These are phyloP conservation scores for Blomia tropicalis DNA, from an alignment of 2,888 invertebrate species.

Conservation along the genomic window DNA sequence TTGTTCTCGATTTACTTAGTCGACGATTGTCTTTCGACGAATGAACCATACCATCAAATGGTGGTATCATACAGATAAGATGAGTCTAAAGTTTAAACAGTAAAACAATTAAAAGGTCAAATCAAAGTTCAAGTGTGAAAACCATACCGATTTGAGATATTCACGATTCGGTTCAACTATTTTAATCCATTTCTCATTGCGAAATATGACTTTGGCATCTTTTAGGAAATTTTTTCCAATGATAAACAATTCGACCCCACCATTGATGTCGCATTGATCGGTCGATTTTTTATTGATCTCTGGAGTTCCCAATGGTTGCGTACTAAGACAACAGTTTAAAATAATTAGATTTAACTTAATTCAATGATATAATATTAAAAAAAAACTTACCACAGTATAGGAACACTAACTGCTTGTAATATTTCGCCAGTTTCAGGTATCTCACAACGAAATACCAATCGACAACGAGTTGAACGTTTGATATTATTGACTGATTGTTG, in stretches of 20 bases:
- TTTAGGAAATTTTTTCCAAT: slow-evolving; percentile 81
- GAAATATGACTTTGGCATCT: slow-evolving; percentile 68
- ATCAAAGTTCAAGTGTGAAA: neutral
- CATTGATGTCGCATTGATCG: slow-evolving; percentile 57
- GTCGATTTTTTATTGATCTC: slow-evolving; percentile 79
- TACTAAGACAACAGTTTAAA: slow-evolving; percentile 38
- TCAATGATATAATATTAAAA: slow-evolving; percentile 43
- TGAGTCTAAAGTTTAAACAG: slow-evolving; percentile 45
- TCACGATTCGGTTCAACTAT: slow-evolving; percentile 66
- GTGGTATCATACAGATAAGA: slow-evolving; percentile 67
- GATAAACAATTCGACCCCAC: slow-evolving; percentile 56
- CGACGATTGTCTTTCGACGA: neutral
- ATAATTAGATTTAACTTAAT: neutral
- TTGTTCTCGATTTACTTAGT: neutral
- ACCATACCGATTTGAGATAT: slow-evolving; percentile 59
- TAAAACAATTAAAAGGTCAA: neutral
- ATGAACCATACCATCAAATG: slow-evolving; percentile 23
- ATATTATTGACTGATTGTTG: slow-evolving; percentile 39
- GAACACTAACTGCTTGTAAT: slow-evolving; percentile 70
- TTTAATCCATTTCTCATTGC: slow-evolving; percentile 32
- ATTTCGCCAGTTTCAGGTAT: slow-evolving; percentile 65
- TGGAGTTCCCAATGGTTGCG: slow-evolving; percentile 77
- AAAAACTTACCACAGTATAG: slow-evolving; percentile 52
- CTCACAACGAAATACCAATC: slow-evolving; percentile 80
- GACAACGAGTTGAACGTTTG: slow-evolving; percentile 83